Percentiles rank a stretch among this genome's conserved stretches.
Evolutionary conservation across 2,888 invertebrate genomes (phyloP).

Genomic region (Nineta flava): DNA sequence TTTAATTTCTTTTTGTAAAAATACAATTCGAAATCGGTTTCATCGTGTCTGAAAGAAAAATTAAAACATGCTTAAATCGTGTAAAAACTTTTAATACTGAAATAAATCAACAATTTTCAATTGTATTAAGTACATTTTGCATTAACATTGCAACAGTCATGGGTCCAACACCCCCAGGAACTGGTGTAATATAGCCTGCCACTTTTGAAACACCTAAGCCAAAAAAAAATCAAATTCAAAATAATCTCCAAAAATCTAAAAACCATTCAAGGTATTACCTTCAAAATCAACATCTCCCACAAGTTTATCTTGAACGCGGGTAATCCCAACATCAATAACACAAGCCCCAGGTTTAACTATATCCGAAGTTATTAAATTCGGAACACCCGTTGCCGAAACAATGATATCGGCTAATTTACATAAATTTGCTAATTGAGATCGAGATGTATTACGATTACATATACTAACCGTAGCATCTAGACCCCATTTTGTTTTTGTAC

Average conservation of each 20-base stretch:
- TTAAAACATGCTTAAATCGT: too few species aligned
- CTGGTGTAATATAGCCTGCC: slow-evolving; percentile 76
- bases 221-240: slow-evolving; percentile 14
- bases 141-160: slow-evolving; percentile 91
- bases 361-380: slow-evolving; percentile 56
- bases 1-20: too few species aligned
- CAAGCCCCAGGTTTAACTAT: slow-evolving; percentile 84
- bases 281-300: slow-evolving; percentile 86
- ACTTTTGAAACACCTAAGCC: slow-evolving; percentile 61
- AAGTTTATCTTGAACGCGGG: slow-evolving; percentile 50
- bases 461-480: slow-evolving; percentile 81
- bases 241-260: neutral
- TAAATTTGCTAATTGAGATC: slow-evolving; percentile 50
- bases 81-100: too few species aligned
- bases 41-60: too few species aligned
- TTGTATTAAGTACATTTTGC: slow-evolving; percentile 68
- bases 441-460: slow-evolving; percentile 77
- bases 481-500: slow-evolving; percentile 48
- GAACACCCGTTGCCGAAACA: slow-evolving; percentile 56
- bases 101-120: neutral
- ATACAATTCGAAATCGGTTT: too few species aligned
- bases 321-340: slow-evolving; percentile 80
- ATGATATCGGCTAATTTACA: slow-evolving; percentile 64
- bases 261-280: slow-evolving; percentile 28
- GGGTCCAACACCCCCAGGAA: slow-evolving; percentile 85